Conservation (phyloP, 2,888 invertebrate species). For the Tachystola acroxantha region DNA sequence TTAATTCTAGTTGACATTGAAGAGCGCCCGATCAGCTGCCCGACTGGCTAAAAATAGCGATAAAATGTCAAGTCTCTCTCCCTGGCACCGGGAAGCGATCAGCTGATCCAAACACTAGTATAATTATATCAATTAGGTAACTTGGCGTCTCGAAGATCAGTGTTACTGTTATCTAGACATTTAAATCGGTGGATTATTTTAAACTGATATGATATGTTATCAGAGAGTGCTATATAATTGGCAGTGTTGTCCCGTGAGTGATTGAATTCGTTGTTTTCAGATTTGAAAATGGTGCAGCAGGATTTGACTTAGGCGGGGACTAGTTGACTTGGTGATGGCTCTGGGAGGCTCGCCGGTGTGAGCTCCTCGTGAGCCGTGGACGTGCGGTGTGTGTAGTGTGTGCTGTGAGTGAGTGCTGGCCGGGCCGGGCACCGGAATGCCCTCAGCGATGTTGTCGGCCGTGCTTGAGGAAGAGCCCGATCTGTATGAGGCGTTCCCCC, state of each 20-base stretch:
- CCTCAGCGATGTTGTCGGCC: slow-evolving; percentile 84
- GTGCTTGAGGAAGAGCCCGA: slow-evolving; percentile 87
- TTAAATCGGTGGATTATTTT: slow-evolving; percentile 40
- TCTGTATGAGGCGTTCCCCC: slow-evolving; percentile 87
- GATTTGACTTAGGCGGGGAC: slow-evolving; percentile 71
- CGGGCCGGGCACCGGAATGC: slow-evolving; percentile 70
- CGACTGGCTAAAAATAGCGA: slow-evolving; percentile 72
- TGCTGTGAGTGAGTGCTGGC: slow-evolving; percentile 54
- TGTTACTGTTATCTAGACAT: slow-evolving; percentile 43
- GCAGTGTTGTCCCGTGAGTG: slow-evolving; percentile 40
- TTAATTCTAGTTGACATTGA: slow-evolving; percentile 58
- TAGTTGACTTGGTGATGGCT: slow-evolving; percentile 47
- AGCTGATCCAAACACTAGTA: slow-evolving; percentile 67
- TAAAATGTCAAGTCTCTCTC: slow-evolving; percentile 71
- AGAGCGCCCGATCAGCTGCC: slow-evolving; percentile 66
- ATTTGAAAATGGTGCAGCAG: slow-evolving; percentile 78
- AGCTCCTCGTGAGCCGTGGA: slow-evolving; percentile 47
- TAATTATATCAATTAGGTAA: slow-evolving; percentile 70
- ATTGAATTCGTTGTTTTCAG: slow-evolving; percentile 55
- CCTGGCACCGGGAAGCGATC: slow-evolving; percentile 66
- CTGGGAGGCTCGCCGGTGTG: slow-evolving; percentile 59
- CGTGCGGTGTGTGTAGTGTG: slow-evolving; percentile 66
- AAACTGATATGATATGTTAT: slow-evolving; percentile 40
- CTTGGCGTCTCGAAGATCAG: slow-evolving; percentile 36
- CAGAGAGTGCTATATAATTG: slow-evolving; percentile 36